These are phyloP conservation scores for Drosophila helvetica DNA, from an alignment of 2,888 invertebrate genomes.

Conservation along the genomic window DNA sequence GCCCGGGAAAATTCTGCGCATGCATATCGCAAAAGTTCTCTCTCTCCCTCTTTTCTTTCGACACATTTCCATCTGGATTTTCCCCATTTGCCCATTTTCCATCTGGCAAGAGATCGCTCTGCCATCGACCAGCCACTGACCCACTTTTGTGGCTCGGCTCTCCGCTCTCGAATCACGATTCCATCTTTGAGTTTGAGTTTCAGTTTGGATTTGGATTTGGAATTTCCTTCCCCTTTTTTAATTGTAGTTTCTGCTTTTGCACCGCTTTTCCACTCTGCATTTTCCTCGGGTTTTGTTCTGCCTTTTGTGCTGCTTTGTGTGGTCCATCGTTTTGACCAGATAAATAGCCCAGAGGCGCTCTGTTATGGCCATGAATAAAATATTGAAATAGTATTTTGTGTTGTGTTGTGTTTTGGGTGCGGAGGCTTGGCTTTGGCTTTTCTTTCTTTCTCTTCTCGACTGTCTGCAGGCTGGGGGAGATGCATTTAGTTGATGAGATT, in stretches of 20 bases:
- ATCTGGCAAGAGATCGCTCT: slow-evolving; percentile 13
- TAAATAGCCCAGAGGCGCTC: slow-evolving; percentile 47
- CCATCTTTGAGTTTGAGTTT: slow-evolving; percentile 12
- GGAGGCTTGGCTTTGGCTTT: background rate
- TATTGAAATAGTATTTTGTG: slow-evolving; percentile 38
- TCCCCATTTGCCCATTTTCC: slow-evolving; percentile 6
- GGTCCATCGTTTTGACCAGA: slow-evolving; percentile 40
- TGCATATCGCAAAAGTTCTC: background rate
- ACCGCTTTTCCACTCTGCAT: background rate
- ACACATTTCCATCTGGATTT: slow-evolving; percentile 34
- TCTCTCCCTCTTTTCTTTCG: background rate
- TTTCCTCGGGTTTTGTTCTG: background rate
- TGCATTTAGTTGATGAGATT: background rate
- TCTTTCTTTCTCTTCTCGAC: background rate
- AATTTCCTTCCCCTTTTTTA: slow-evolving; percentile 20
- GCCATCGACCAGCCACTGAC: slow-evolving; percentile 52
- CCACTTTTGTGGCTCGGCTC: slow-evolving; percentile 51
- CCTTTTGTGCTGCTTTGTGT: slow-evolving; percentile 41
- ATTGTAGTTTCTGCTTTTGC: slow-evolving; percentile 27
- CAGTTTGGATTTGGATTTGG: background rate
- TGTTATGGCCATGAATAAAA: slow-evolving; percentile 50
- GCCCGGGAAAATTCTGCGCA: slow-evolving; percentile 13
- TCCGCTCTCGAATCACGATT: slow-evolving; percentile 61
- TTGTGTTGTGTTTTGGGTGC: slow-evolving; percentile 8
- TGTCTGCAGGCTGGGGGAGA: background rate